Evolutionary conservation across 2,797 vertebrate genomes (phyloP).

Genomic region (Tympanoctomys barrerae): DNA sequence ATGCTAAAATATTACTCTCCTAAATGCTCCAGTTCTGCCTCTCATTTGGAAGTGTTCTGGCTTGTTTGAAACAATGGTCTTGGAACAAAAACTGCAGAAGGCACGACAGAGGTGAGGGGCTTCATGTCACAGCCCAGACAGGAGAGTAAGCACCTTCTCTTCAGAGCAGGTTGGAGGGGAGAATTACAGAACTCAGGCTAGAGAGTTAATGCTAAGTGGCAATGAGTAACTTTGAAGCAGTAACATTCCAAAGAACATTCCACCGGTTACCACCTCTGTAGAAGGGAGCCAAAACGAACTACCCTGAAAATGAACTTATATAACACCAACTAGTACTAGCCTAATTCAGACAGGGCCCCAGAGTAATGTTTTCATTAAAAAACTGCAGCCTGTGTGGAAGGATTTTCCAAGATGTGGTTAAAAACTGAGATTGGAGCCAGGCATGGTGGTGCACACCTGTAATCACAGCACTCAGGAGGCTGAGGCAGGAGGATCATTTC

Average conservation of each 20-base stretch:
- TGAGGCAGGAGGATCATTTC: too few relatives aligned
- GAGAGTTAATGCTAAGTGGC: neutral
- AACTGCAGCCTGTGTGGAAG: neutral
- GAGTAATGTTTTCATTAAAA: neutral
- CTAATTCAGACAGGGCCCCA: neutral
- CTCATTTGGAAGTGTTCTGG: neutral
- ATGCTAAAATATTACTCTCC: constrained; percentile 1
- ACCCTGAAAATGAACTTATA: neutral
- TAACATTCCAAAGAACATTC: too few relatives aligned
- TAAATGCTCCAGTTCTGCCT: neutral
- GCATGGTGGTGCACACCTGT: too few relatives aligned
- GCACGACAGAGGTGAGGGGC: neutral
- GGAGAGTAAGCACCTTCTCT: neutral
- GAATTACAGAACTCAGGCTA: neutral
- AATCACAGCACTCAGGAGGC: too few relatives aligned
- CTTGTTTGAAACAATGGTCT: neutral
- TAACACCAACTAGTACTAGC: neutral
- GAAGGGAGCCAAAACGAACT: neutral
- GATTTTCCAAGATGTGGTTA: neutral
- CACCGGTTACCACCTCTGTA: neutral
- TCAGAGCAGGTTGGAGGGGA: neutral
- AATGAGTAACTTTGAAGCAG: neutral
- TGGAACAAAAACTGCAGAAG: neutral
- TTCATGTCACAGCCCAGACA: accelerated
- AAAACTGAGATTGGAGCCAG: neutral